A percentile compares a stretch with the other conserved stretches of the same genome.
Conservation (phyloP, 1,140 invertebrate species). For the Pseudomyrmex cubaensis region DNA sequence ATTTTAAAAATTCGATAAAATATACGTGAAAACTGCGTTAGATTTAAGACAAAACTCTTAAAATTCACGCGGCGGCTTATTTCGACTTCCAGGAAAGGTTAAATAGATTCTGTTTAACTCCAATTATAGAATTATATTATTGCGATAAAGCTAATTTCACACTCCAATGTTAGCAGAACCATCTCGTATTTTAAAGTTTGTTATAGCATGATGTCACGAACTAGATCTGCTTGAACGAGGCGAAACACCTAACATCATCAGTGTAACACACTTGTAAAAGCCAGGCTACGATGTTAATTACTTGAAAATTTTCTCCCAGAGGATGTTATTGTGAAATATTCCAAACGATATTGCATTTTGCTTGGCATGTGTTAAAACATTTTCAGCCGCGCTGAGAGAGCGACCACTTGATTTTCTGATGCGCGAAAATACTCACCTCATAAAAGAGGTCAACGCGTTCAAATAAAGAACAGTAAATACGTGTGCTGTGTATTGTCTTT, state of each 20-base stretch:
- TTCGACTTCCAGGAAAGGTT: no score
- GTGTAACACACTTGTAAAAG: conserved; percentile 24
- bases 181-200: conserved; percentile 21
- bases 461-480: background rate
- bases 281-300: conserved; percentile 27
- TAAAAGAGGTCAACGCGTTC: background rate
- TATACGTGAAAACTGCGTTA: no score
- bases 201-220: background rate
- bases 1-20: no score
- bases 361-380: background rate
- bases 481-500: background rate
- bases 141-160: background rate
- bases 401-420: background rate
- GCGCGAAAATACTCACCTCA: background rate
- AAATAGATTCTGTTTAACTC: no score
- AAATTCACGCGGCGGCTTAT: no score
- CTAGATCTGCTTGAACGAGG: conserved; percentile 18
- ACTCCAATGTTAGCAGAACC: background rate
- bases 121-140: no score
- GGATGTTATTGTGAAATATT: conserved; percentile 20
- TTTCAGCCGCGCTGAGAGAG: background rate
- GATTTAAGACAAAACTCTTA: no score
- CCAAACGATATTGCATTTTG: background rate
- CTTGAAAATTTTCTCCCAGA: conserved; percentile 29
- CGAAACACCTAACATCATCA: conserved; percentile 12